phyloP scores from a whole-genome alignment of 2,797 vertebrate genomes.

The Scolopax rusticola region DNA sequence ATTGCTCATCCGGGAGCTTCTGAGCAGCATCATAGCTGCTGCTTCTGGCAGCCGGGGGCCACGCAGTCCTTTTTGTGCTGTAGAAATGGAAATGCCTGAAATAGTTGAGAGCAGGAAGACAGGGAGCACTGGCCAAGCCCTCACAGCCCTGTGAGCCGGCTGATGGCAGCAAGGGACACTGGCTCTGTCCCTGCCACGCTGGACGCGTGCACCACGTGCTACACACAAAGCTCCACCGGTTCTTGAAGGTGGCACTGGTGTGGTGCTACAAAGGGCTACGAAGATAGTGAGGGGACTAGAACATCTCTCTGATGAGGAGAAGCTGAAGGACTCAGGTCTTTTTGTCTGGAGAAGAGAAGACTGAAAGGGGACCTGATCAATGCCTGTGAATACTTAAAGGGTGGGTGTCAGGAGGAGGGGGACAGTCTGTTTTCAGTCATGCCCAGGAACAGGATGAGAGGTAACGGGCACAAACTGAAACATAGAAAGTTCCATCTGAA shows the following conservation, averaged over 20 bases:
- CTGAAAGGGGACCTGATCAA: no score
- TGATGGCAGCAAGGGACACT: neutral
- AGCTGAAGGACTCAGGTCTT: no score
- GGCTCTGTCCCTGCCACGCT: accelerated
- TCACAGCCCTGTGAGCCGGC: neutral
- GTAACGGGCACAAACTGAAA: no score
- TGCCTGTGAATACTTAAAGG: no score
- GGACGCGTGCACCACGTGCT: accelerated
- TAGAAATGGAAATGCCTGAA: neutral
- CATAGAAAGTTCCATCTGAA: no score
- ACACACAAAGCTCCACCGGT: neutral
- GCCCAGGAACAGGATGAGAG: no score
- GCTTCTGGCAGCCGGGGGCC: neutral
- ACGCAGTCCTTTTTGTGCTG: accelerated
- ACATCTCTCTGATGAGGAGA: no score
- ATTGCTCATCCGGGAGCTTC: neutral
- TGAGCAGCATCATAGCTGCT: neutral
- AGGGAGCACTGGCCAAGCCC: neutral
- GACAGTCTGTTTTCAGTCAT: no score
- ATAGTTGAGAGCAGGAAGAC: accelerated
- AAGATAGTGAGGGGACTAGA: no score
- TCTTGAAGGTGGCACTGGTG: accelerated
- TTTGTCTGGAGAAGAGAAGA: no score
- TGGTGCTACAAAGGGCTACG: no score
- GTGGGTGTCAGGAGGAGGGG: no score